phyloP scores from a whole-genome alignment of 2,888 invertebrate genomes.

The Empis livida region DNA sequence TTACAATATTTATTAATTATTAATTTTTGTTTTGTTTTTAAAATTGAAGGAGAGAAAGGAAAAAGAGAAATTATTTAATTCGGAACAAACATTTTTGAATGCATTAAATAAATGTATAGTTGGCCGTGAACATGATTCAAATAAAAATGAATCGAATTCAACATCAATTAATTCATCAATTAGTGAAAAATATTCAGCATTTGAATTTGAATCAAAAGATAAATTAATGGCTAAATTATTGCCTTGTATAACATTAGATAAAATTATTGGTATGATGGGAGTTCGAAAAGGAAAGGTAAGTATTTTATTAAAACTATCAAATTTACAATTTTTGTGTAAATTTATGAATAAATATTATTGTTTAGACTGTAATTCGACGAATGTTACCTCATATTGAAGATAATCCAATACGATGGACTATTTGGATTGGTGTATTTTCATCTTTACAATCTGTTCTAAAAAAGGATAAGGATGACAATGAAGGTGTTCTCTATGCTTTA shows the following conservation, averaged over 20 bases:
- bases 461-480: constrained; percentile 33
- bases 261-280: constrained; percentile 56
- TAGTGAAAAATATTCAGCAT: constrained; percentile 27
- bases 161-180: constrained; percentile 24
- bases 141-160: constrained; percentile 22
- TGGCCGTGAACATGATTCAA: constrained; percentile 23
- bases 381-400: constrained; percentile 43
- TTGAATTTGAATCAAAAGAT: constrained; percentile 33
- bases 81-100: constrained; percentile 25
- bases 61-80: constrained; percentile 35
- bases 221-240: constrained; percentile 53
- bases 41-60: constrained; percentile 27
- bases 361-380: constrained; percentile 52
- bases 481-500: constrained; percentile 28
- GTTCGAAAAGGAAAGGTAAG: constrained; percentile 73
- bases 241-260: constrained; percentile 50
- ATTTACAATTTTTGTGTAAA: neutral
- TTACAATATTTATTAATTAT: neutral
- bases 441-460: constrained; percentile 31
- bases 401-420: constrained; percentile 28
- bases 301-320: constrained; percentile 3
- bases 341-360: neutral
- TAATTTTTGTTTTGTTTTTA: neutral
- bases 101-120: constrained; percentile 37
- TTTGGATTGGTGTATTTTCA: constrained; percentile 32